Evolutionary conservation across 1,140 invertebrate genomes (phyloP).

Genomic region (Teleogryllus occipitalis): DNA sequence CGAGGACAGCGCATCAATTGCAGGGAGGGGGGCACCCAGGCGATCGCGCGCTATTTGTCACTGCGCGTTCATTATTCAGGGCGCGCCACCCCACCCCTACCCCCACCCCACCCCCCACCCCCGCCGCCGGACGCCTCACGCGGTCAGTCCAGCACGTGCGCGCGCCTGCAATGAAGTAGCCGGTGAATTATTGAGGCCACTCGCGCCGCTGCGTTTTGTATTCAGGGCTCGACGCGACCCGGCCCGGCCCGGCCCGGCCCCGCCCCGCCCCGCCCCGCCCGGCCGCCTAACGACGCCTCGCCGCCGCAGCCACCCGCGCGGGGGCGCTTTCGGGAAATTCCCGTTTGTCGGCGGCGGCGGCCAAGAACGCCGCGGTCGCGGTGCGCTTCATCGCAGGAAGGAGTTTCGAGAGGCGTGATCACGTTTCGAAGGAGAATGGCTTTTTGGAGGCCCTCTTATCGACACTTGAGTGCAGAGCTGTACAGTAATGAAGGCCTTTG

Average conservation of each 20-base stretch:
- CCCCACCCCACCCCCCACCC: too few species aligned
- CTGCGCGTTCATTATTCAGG: background rate
- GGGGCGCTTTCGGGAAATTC: background rate
- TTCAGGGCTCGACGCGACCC: background rate
- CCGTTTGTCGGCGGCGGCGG: background rate
- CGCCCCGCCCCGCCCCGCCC: too few species aligned
- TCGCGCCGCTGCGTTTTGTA: background rate
- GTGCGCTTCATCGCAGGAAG: background rate
- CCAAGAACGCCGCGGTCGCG: background rate
- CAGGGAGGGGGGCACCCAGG: too few species aligned
- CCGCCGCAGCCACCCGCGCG: too few species aligned
- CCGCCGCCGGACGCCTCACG: too few species aligned
- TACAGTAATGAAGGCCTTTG: too few species aligned
- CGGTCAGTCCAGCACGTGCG: too few species aligned
- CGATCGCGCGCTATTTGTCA: background rate
- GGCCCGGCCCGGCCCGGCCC: too few species aligned
- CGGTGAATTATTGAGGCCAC: background rate
- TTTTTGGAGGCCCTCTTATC: too few species aligned
- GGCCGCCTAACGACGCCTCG: background rate
- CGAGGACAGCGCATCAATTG: background rate
- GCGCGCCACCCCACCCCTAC: background rate
- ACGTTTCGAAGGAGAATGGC: too few species aligned
- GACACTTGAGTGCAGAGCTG: too few species aligned
- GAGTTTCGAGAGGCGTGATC: background rate
- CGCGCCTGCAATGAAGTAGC: background rate